These are phyloP conservation scores for Pheosia gnoma DNA, from an alignment of 2,888 invertebrate species.

Conservation along the genomic window DNA sequence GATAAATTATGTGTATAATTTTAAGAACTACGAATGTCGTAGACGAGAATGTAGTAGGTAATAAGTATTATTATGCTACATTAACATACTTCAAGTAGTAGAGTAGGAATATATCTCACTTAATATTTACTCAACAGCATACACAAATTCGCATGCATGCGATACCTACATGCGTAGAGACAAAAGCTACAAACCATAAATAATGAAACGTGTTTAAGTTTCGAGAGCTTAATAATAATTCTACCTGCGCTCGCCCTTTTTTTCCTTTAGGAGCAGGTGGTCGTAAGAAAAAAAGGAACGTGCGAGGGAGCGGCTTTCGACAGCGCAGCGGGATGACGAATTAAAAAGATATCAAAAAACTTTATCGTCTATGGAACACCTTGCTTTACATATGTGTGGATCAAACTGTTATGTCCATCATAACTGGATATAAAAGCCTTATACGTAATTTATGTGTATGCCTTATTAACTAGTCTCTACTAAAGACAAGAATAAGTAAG, in stretches of 20 bases:
- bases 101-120: too few relatives aligned
- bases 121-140: too few relatives aligned
- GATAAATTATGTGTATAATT: neutral
- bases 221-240: slow-evolving; percentile 26
- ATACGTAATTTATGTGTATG: neutral
- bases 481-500: too few relatives aligned
- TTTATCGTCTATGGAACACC: slow-evolving; percentile 22
- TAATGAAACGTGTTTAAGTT: slow-evolving; percentile 25
- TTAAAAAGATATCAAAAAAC: slow-evolving; percentile 29
- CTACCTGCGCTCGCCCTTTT: slow-evolving; percentile 47
- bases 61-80: neutral
- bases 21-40: neutral
- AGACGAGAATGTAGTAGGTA: neutral
- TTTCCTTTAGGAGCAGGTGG: slow-evolving; percentile 62
- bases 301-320: slow-evolving; percentile 49
- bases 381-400: slow-evolving; percentile 8
- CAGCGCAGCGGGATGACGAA: slow-evolving; percentile 41
- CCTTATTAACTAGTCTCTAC: neutral
- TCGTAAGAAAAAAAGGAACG: slow-evolving; percentile 52
- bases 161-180: neutral
- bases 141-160: too few relatives aligned
- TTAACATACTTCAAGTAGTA: neutral
- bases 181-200: slow-evolving; percentile 11
- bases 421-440: neutral
- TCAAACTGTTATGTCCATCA: neutral